Evolutionary conservation across 2,797 vertebrate species (phyloP).

Genomic region (Cygnus olor): DNA sequence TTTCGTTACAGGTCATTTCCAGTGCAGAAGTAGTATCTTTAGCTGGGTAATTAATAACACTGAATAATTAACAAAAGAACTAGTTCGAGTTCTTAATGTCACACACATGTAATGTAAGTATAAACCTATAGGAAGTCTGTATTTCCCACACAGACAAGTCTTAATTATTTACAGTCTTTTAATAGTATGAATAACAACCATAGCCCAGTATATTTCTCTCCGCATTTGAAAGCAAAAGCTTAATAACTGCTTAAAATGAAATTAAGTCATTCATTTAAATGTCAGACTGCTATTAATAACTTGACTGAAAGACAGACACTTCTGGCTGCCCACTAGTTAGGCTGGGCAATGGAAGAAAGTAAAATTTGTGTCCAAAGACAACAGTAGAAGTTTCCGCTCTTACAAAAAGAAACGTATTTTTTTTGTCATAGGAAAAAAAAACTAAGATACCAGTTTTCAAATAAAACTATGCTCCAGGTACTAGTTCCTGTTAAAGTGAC

Average conservation of each 20-base stretch:
- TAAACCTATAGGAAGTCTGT: not conserved
- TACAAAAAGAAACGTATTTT: not conserved
- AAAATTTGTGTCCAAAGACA: not conserved
- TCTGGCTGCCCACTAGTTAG: not conserved
- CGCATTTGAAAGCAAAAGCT: not conserved
- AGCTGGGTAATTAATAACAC: not conserved
- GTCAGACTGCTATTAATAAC: not conserved
- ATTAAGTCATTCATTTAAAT: rapidly evolving
- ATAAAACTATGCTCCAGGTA: not conserved
- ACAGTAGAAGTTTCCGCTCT: not conserved
- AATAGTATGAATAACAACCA: not conserved
- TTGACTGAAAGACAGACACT: not conserved
- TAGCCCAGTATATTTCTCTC: not conserved
- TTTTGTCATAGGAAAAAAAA: not conserved
- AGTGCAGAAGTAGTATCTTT: not conserved
- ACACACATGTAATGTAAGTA: not conserved
- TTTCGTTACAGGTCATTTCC: not conserved
- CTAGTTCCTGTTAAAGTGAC: not conserved
- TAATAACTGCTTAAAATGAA: not conserved
- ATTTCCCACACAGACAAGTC: not conserved
- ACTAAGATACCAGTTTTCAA: not conserved
- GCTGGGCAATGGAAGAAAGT: not conserved
- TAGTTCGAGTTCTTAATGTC: not conserved
- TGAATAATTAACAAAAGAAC: not conserved
- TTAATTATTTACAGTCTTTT: not conserved